Percentiles rank a stretch among this genome's conserved stretches.
Conservation (phyloP, 2,888 invertebrate species). For the Tanypteryx hageni region DNA sequence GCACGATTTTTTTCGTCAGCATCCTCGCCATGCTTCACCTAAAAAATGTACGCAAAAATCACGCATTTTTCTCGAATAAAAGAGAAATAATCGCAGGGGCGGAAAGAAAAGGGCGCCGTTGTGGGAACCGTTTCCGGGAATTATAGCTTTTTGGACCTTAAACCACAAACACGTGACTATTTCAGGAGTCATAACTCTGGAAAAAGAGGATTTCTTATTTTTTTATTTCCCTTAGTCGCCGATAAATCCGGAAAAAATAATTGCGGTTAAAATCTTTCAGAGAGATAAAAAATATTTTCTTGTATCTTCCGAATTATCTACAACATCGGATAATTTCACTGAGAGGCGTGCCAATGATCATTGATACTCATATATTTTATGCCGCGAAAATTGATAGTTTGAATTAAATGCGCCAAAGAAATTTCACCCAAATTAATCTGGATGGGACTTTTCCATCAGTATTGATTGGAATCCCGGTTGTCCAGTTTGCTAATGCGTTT, state of each 20-base stretch:
- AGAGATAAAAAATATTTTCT: neutral
- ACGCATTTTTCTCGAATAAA: neutral
- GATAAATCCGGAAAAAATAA: neutral
- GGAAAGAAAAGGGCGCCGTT: neutral
- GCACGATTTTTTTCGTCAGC: neutral
- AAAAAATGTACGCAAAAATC: neutral
- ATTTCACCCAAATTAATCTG: too few relatives aligned
- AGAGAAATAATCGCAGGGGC: neutral
- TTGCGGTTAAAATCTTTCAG: neutral
- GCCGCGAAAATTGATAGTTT: too few relatives aligned
- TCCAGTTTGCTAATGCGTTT: too few relatives aligned
- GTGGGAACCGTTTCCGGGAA: neutral
- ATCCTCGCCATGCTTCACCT: neutral
- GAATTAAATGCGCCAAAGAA: too few relatives aligned
- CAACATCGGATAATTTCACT: neutral
- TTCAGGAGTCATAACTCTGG: slow-evolving; percentile 34
- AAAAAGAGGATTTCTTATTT: neutral
- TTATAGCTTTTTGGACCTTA: neutral
- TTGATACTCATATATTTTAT: neutral
- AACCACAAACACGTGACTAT: slow-evolving; percentile 41
- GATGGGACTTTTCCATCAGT: too few relatives aligned
- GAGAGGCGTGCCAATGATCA: neutral
- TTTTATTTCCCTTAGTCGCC: neutral
- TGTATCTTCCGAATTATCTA: neutral
- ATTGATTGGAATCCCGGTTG: too few relatives aligned